Evolutionary conservation across 2,113 vertebrate species (phyloP).

Genomic region (Pantherophis guttatus): DNA sequence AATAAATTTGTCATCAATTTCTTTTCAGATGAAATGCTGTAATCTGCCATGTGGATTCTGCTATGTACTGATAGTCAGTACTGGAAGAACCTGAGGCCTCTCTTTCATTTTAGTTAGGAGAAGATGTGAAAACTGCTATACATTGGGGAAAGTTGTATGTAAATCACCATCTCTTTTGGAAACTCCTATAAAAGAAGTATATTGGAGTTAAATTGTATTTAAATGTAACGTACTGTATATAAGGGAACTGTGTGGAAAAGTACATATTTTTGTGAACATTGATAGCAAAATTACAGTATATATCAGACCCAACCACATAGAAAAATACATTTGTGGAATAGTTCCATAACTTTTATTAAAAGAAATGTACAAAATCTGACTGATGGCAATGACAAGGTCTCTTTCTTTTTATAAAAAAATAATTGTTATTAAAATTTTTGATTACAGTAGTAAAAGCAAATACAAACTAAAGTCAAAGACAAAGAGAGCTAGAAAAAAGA

Average conservation of each 20-base stretch:
- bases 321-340: neutral
- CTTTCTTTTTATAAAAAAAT: neutral
- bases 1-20: neutral
- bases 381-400: neutral
- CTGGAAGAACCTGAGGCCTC: neutral
- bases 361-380: neutral
- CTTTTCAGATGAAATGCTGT: neutral
- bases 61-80: neutral
- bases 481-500: neutral
- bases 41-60: neutral
- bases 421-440: neutral
- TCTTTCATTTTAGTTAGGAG: neutral
- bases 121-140: neutral
- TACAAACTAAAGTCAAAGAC: neutral
- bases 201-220: neutral
- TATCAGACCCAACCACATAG: neutral
- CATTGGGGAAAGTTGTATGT: neutral
- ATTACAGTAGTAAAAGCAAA: neutral
- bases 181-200: neutral
- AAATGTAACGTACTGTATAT: neutral
- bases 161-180: neutral
- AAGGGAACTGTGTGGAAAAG: neutral
- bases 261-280: neutral
- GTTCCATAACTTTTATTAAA: neutral
- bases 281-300: neutral